These are phyloP conservation scores for Etia nguti DNA, from an alignment of 2,113 vertebrate species.

Conservation along the genomic window DNA sequence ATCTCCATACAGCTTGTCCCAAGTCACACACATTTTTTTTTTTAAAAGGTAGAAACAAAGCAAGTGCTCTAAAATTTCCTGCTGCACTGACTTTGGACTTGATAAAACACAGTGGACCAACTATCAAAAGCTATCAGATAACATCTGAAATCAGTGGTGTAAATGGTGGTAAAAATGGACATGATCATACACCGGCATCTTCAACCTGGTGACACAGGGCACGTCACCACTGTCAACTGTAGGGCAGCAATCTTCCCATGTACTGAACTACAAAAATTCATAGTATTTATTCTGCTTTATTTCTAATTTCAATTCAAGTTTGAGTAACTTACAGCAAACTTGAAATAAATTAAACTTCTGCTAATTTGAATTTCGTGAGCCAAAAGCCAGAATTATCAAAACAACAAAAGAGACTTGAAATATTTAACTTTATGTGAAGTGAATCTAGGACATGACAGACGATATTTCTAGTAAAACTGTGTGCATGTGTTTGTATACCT, in stretches of 20 bases:
- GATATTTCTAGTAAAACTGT: neutral
- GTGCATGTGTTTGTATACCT: constrained; percentile 54
- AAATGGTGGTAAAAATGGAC: neutral
- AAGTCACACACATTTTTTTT: too few species aligned
- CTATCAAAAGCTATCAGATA: neutral
- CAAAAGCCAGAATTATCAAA: neutral
- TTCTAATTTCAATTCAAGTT: neutral
- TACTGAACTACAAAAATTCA: too few species aligned
- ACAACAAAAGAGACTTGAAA: neutral
- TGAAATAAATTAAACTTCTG: neutral
- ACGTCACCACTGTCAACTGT: too few species aligned
- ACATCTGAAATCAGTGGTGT: fast-evolving
- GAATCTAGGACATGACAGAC: fast-evolving
- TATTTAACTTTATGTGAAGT: neutral
- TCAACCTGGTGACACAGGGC: neutral
- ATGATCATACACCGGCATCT: neutral
- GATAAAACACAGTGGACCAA: neutral
- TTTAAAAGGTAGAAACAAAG: too few species aligned
- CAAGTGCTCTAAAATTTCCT: neutral
- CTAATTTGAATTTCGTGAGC: neutral
- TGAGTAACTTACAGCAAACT: neutral
- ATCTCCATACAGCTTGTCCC: fast-evolving
- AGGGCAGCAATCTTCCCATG: too few species aligned
- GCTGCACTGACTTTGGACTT: neutral
- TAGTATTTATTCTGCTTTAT: too few species aligned